Percentiles rank a stretch among this genome's conserved stretches.
Evolutionary conservation across 2,888 invertebrate species (phyloP).

Genomic region (Lycocerus yunnanus): DNA sequence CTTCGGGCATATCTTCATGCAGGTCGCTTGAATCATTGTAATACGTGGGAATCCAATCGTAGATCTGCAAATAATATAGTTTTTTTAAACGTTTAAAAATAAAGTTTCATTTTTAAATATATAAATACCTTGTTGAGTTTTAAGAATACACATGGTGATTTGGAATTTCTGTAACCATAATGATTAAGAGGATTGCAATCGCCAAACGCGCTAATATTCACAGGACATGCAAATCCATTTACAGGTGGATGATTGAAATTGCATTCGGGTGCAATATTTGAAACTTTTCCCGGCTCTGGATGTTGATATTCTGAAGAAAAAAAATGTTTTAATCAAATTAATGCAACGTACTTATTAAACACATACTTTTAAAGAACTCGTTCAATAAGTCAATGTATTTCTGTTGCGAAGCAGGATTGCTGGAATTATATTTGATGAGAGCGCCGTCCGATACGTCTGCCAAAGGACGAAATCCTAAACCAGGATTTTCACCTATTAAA

Average conservation of each 20-base stretch:
- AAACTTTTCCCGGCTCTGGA: background rate
- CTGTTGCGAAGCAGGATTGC: conserved; percentile 57
- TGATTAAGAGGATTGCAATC: conserved; percentile 59
- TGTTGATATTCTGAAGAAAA: conserved; percentile 14
- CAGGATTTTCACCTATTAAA: conserved; percentile 72
- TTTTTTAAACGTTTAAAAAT: too few species aligned
- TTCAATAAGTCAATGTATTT: conserved; percentile 63
- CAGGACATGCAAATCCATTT: conserved; percentile 61
- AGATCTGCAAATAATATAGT: conserved; percentile 64
- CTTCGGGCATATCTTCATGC: conserved; percentile 65
- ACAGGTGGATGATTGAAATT: conserved; percentile 57
- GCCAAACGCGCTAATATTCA: conserved; percentile 56
- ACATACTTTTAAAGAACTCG: conserved; percentile 63
- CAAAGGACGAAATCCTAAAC: conserved; percentile 69
- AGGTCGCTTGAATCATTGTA: conserved; percentile 61
- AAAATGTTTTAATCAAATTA: background rate
- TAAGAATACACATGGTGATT: conserved; percentile 82
- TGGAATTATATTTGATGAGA: conserved; percentile 63
- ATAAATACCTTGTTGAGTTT: conserved; percentile 85
- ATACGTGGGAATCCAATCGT: conserved; percentile 71
- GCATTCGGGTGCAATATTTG: conserved; percentile 49
- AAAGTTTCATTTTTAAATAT: too few species aligned
- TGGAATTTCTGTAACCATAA: conserved; percentile 69
- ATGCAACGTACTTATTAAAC: background rate
- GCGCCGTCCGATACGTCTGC: conserved; percentile 61